Evolutionary conservation across 1,140 invertebrate species (phyloP), one percentile per base, ranked within the genome.

Genomic region (Triops cancriformis): DNA sequence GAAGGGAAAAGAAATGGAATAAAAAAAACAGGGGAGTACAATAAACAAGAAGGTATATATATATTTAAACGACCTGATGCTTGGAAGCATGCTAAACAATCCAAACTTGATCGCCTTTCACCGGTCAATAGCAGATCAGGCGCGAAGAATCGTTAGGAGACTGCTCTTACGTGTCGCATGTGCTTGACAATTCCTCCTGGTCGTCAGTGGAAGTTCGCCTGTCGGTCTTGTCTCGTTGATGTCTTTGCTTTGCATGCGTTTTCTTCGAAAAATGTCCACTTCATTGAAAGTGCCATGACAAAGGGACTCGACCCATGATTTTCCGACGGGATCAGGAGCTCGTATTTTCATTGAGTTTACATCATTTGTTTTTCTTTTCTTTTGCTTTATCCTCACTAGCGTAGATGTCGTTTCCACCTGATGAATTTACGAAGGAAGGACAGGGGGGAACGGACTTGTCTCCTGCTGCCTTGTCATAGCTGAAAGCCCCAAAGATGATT

Each of bases 51-150:
- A 14, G 51, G 51, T 64, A n/a, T 18, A 64, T 64, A 64, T 64
- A 64, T 64, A n/a, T 23, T 18, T 18, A 23, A 64, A 64, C 18
- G 31, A 37, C 31, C 14, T 64, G 51, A 64, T 64, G 51, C 51
- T 64, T 64, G 51, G 51, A 64, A 64, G 51, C 51, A 64, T 64
- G 51, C 51, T n/a, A 64, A 64, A 23, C 51, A 64, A 64, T 18
- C 23, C 51, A 64, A 64, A 64, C 51, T 23, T 64, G 51, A 23
- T 6, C 51, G 51, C 51, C 18, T 64, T 64, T 64, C 51, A 23
- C 51, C 51, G 51, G 51, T 64, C 51, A 64, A 64, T 64, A 64
- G 51, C 23, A 64, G 51, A 64, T 64, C 51, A 64, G 51, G 51
- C 51, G 51, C 51, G 51, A 64, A 64, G 51, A 64, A 64, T 64